These are phyloP conservation scores for Plebejus argus DNA, from an alignment of 2,888 invertebrate species.

Conservation along the genomic window DNA sequence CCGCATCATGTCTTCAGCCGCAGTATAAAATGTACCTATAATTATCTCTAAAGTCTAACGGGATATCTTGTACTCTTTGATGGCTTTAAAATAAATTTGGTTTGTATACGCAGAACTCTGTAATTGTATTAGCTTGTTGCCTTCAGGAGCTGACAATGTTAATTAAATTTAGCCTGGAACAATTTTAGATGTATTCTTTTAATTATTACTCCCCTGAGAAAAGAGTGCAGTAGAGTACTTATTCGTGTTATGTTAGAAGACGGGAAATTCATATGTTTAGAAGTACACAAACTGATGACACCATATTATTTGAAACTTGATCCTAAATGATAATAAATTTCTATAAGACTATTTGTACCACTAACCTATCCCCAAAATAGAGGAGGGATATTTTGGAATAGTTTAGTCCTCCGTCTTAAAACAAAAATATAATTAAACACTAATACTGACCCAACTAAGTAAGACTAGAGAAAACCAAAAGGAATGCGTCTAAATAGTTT, in stretches of 20 bases:
- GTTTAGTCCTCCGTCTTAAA: no score
- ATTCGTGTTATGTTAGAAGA: slow-evolving; percentile 22
- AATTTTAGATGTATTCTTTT: slow-evolving; percentile 28
- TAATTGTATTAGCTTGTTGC: slow-evolving; percentile 33
- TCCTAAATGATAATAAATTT: no score
- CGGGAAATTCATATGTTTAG: background rate
- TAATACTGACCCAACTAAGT: background rate
- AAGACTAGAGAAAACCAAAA: background rate
- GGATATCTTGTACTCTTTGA: background rate
- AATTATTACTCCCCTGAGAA: slow-evolving; percentile 24
- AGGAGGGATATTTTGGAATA: no score
- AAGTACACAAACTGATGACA: background rate
- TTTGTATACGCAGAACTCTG: slow-evolving; percentile 38
- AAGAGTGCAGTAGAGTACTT: slow-evolving; percentile 14
- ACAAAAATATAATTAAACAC: no score
- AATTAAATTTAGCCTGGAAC: slow-evolving; percentile 30
- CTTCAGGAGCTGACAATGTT: slow-evolving; percentile 36
- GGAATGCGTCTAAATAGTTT: background rate
- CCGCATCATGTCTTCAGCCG: no score
- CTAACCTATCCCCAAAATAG: no score
- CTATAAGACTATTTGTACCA: no score
- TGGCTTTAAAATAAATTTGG: slow-evolving; percentile 38
- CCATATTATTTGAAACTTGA: no score
- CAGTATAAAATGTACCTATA: no score
- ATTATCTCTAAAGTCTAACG: no score